Conservation (phyloP, 2,888 invertebrate species). For the Megamerina dolium region DNA sequence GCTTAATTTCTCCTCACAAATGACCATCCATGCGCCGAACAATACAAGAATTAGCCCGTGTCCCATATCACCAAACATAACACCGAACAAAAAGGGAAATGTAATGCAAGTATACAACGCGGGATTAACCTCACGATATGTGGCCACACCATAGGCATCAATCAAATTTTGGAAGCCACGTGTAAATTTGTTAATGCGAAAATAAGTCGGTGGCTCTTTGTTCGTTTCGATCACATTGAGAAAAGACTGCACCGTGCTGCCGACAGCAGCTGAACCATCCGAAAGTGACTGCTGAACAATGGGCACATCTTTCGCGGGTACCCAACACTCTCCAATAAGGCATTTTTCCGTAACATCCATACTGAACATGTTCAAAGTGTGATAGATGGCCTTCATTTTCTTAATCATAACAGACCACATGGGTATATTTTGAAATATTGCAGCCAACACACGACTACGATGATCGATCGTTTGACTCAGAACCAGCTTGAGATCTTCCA, state of each 20-base stretch:
- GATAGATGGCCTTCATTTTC: slow-evolving; percentile 93
- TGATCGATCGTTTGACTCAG: slow-evolving; percentile 81
- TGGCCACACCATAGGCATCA: slow-evolving; percentile 88
- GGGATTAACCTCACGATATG: slow-evolving; percentile 89
- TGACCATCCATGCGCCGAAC: slow-evolving; percentile 81
- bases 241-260: slow-evolving; percentile 89
- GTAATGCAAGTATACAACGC: slow-evolving; percentile 83
- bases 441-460: slow-evolving; percentile 71
- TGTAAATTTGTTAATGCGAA: slow-evolving; percentile 89
- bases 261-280: slow-evolving; percentile 77
- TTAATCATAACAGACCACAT: slow-evolving; percentile 79
- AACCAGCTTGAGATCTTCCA: slow-evolving; percentile 75
- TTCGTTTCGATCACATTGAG: slow-evolving; percentile 79
- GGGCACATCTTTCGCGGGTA: slow-evolving; percentile 66
- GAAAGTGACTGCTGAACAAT: slow-evolving; percentile 75
- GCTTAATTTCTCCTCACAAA: slow-evolving; percentile 69
- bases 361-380: slow-evolving; percentile 87
- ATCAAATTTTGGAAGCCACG: slow-evolving; percentile 88
- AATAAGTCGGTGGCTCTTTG: slow-evolving; percentile 85
- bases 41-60: slow-evolving; percentile 80
- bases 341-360: slow-evolving; percentile 89
- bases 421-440: slow-evolving; percentile 75
- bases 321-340: slow-evolving; percentile 86
- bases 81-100: slow-evolving; percentile 91
- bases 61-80: slow-evolving; percentile 96